These are phyloP conservation scores for Lampropteryx suffumata DNA, from an alignment of 2,888 invertebrate genomes.

Conservation along the genomic window DNA sequence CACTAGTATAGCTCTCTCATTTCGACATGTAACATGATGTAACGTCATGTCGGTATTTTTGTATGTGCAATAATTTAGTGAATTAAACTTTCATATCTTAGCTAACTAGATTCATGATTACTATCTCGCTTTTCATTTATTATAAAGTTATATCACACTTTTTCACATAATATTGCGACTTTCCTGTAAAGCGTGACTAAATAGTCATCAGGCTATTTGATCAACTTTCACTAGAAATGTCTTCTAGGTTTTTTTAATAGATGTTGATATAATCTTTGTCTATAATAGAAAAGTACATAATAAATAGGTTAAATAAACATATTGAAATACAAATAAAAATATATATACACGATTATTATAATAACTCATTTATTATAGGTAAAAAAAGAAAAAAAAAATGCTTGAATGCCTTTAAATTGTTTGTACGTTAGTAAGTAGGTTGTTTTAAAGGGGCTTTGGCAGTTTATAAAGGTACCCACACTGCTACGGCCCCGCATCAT, in stretches of 20 bases:
- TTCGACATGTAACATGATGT: slow-evolving; percentile 29
- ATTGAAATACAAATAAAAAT: slow-evolving; percentile 80
- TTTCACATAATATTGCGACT: slow-evolving; percentile 47
- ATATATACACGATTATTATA: slow-evolving; percentile 80
- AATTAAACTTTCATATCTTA: slow-evolving; percentile 75
- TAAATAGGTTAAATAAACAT: slow-evolving; percentile 74
- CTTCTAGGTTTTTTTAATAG: slow-evolving; percentile 56
- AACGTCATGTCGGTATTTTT: slow-evolving; percentile 68
- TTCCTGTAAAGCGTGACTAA: slow-evolving; percentile 35
- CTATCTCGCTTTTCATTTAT: slow-evolving; percentile 70
- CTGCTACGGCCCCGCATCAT: slow-evolving; percentile 57
- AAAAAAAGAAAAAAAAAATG: slow-evolving; percentile 72
- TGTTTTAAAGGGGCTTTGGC: slow-evolving; percentile 58
- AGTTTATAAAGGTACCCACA: slow-evolving; percentile 66
- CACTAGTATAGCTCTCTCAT: slow-evolving; percentile 29
- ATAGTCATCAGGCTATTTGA: slow-evolving; percentile 2
- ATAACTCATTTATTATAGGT: slow-evolving; percentile 75
- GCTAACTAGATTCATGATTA: slow-evolving; percentile 71
- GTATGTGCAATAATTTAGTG: slow-evolving; percentile 75
- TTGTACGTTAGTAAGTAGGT: slow-evolving; percentile 75
- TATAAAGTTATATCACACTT: slow-evolving; percentile 49
- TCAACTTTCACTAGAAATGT: slow-evolving; percentile 41
- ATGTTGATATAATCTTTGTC: slow-evolving; percentile 79
- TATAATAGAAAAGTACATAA: slow-evolving; percentile 79
- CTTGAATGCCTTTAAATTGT: slow-evolving; percentile 79